phyloP scores from a whole-genome alignment of 1,140 invertebrate species.

The Zelostemma sp. region DNA sequence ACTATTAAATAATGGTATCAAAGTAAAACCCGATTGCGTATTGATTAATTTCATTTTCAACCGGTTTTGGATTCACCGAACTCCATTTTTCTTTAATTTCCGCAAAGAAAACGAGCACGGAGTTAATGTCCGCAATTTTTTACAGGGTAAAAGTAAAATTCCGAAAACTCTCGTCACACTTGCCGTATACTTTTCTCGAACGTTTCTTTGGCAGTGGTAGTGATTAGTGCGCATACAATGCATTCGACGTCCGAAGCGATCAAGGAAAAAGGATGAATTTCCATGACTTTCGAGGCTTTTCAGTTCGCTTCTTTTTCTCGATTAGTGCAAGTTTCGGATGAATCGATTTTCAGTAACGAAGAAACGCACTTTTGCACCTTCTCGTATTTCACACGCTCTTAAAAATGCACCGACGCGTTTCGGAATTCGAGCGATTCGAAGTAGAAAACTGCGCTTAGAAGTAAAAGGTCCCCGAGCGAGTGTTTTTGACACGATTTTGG shows the following conservation, averaged over 20 bases:
- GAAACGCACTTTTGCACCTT: too few relatives aligned
- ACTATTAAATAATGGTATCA: too few relatives aligned
- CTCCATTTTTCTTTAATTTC: too few relatives aligned
- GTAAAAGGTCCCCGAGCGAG: constrained; percentile 32
- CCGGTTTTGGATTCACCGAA: too few relatives aligned
- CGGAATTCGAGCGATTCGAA: constrained; percentile 32
- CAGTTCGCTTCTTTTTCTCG: background rate
- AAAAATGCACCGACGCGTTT: background rate
- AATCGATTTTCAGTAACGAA: too few relatives aligned
- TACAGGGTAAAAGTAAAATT: too few relatives aligned
- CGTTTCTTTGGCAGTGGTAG: constrained; percentile 1
- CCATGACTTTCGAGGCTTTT: background rate
- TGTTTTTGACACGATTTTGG: constrained; percentile 17
- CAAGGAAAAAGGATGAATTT: background rate
- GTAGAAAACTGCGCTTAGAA: constrained; percentile 47
- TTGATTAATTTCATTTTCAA: too few relatives aligned
- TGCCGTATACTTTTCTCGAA: constrained; percentile 7
- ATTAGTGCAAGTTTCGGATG: background rate
- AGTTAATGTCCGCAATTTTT: too few relatives aligned
- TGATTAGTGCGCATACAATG: background rate
- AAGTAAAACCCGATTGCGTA: too few relatives aligned
- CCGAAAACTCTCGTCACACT: background rate
- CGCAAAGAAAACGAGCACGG: too few relatives aligned
- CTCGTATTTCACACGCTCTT: too few relatives aligned
- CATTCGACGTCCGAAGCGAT: too few relatives aligned